phyloP scores from a whole-genome alignment of 2,113 vertebrate species.

The Cyprinodon brontotheroides region DNA sequence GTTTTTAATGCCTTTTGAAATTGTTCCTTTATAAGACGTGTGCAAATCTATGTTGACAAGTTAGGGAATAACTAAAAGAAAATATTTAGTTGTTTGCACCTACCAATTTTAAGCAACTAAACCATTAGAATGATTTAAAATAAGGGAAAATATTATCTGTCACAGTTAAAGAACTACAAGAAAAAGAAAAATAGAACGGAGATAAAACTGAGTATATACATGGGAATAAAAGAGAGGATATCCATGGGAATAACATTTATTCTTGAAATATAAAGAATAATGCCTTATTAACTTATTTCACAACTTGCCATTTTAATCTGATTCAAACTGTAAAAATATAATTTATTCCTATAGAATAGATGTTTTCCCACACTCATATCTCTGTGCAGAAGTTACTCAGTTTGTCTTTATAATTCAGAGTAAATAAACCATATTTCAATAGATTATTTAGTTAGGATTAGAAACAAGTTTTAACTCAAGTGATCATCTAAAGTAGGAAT shows the following conservation, averaged over 20 bases:
- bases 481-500: slow-evolving; percentile 11
- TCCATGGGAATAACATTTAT: neutral
- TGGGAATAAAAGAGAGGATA: neutral
- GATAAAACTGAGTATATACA: neutral
- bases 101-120: neutral
- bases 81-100: neutral
- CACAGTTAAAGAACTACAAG: neutral
- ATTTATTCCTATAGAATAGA: slow-evolving; percentile 14
- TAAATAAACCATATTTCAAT: slow-evolving; percentile 44
- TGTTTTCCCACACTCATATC: slow-evolving; percentile 36
- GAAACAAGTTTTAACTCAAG: slow-evolving; percentile 24
- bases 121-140: neutral
- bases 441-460: slow-evolving; percentile 8
- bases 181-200: neutral
- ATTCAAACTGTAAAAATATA: slow-evolving; percentile 16
- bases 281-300: neutral
- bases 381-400: slow-evolving; percentile 12
- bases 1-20: too few relatives aligned
- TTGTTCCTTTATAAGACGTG: neutral
- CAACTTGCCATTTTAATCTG: slow-evolving; percentile 18
- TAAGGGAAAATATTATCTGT: neutral
- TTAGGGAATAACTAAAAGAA: neutral
- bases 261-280: neutral
- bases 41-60: neutral
- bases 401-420: slow-evolving; percentile 14